Evolutionary conservation across 2,797 vertebrate genomes (phyloP), one percentile per base, ranked within the genome.

Genomic region (Prunella strophiata): DNA sequence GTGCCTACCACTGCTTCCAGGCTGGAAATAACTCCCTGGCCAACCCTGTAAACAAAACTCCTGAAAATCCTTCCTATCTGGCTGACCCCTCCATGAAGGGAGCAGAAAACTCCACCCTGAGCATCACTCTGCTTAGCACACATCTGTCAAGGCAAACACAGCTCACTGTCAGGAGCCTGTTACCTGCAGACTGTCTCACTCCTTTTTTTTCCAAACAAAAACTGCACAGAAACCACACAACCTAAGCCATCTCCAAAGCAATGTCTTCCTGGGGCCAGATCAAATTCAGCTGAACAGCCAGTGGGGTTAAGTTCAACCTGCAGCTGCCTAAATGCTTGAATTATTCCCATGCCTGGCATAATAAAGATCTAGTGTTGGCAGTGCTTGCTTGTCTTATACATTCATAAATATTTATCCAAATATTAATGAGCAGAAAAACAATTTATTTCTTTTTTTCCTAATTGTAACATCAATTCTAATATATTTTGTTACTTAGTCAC

Each of bases 401-500:
- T 70, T 91, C 77, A 73, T 62, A 91, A 91, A 91, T 72, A 70
- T 83, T 71, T 87, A 91, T 93, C 88, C 88, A 85, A 82, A 92
- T 92, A 62, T 89, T 94, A 78, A 85, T 89, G 94, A 91, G 47
- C 61, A 82, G 81, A 76, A 90, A 96, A 91, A 80, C 90, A 86
- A 96, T 88, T 59, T 91, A 94, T 97, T 96, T 94, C 45, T 80
- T 91, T 90, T 91, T 94, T 92, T 85, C 84, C 92, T 96, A 96
- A 97, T 94, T 96, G 94, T 95, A 96, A 96, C 94, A 95, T 96
- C 93, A 96, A 96, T 97, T 96, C 86, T 94, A 97, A 96, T 97
- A 94, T 54, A 81, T 92, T 94, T 91, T 82, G 66, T 88, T 91
- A 80, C 80, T 77, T 85, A 93, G 89, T 95, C 94, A 72, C 7